Evolutionary conservation across 1,140 invertebrate species (phyloP).

Genomic region (Macrobrachium nipponense): DNA sequence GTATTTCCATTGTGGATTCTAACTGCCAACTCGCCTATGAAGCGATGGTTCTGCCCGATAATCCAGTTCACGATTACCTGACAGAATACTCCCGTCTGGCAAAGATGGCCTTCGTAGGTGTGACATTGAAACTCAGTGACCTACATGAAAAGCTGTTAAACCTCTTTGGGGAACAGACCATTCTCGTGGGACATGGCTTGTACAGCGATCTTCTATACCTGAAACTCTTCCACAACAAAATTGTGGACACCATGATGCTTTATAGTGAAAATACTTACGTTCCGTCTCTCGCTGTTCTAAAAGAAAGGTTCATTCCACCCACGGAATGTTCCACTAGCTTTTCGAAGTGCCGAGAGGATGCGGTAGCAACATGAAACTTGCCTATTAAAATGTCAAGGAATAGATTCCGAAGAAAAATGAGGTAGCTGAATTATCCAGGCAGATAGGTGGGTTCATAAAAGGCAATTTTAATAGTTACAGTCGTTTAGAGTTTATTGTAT

Average conservation of each 20-base stretch:
- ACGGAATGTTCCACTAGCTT: too few species aligned
- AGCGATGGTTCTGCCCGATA: slow-evolving; percentile 80
- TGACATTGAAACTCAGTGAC: slow-evolving; percentile 65
- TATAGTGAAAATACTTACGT: background rate
- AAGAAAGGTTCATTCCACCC: slow-evolving; percentile 52
- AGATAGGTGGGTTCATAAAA: too few species aligned
- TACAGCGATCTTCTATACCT: slow-evolving; percentile 74
- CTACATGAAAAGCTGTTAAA: slow-evolving; percentile 71
- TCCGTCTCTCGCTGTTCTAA: slow-evolving; percentile 73
- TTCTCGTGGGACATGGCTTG: slow-evolving; percentile 74
- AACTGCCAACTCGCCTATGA: slow-evolving; percentile 82
- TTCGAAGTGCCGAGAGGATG: too few species aligned
- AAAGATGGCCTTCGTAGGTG: slow-evolving; percentile 64
- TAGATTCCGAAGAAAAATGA: too few species aligned
- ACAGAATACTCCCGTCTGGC: slow-evolving; percentile 74
- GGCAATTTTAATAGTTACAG: too few species aligned
- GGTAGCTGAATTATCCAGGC: too few species aligned
- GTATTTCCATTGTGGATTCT: slow-evolving; percentile 82
- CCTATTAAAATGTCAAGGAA: too few species aligned
- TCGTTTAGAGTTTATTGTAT: too few species aligned
- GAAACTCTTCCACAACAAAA: slow-evolving; percentile 83
- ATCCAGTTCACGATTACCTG: slow-evolving; percentile 85
- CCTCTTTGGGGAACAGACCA: slow-evolving; percentile 71
- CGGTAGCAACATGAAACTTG: too few species aligned
- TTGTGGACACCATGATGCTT: slow-evolving; percentile 90